These are phyloP conservation scores for Xyrauchen texanus DNA, from an alignment of 2,113 vertebrate species.

Conservation along the genomic window DNA sequence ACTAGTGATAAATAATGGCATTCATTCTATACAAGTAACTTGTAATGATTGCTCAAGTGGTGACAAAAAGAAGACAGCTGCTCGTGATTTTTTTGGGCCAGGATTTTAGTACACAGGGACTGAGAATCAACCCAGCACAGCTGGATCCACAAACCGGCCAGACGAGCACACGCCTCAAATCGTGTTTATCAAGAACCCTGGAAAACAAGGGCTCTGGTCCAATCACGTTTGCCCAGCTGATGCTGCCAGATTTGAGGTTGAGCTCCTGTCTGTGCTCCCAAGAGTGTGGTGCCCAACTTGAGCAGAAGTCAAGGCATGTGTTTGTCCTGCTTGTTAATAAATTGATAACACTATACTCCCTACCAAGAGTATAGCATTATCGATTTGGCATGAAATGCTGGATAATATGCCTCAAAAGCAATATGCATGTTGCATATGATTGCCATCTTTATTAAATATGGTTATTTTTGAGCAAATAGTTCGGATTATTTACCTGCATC, in stretches of 20 bases:
- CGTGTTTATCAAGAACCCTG: constrained; percentile 30
- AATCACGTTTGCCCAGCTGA: constrained; percentile 33
- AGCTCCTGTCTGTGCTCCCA: neutral
- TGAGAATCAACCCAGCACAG: neutral
- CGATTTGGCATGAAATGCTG: too few species aligned
- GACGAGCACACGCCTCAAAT: constrained; percentile 9
- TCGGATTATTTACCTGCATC: neutral
- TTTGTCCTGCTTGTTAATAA: neutral
- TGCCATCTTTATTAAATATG: neutral
- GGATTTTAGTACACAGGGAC: neutral
- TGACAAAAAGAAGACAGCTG: neutral
- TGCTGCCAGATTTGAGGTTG: neutral
- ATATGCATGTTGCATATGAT: neutral
- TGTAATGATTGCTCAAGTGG: neutral
- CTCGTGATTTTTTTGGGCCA: neutral
- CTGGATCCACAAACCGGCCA: constrained; percentile 30
- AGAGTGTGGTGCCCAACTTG: neutral
- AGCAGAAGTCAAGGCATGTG: neutral
- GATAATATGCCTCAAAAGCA: neutral
- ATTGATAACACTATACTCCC: neutral
- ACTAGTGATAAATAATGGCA: too few species aligned
- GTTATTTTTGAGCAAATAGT: neutral
- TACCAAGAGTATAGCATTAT: neutral
- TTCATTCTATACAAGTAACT: too few species aligned
- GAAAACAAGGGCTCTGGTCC: constrained; percentile 10